Base-by-base conservation (phyloP, 92 coral and sea anemone genomes). In the Porites divaricata region DNA sequence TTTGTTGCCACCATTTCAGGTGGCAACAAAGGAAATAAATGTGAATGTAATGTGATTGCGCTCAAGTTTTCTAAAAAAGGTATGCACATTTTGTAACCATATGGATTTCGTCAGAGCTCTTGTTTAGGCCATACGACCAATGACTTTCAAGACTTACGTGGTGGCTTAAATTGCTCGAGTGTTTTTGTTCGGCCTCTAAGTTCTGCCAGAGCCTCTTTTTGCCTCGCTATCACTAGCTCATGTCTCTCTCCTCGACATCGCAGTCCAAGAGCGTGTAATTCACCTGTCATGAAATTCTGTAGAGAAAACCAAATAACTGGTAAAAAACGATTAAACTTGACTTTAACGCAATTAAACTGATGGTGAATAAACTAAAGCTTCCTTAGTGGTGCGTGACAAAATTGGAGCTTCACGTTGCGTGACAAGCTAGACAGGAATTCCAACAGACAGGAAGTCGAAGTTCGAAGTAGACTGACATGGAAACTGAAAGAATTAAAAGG, bases 181-280 rank as follows among this genome's bases (percentile, higher is more conserved):
- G 90, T 83, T 74, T 95, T 95, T 58, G 95, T 19, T 66, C 91
- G 91, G 69, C 88, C 89, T 76, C 98, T 91, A 15, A 93, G 82
- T 72, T 95, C 98, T 61, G 95, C 91, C 74, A 95, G 73, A 28
- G 98, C 98, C 62, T 95, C 98, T 79, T 83, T 95, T 72, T 95
- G 98, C 69, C 97, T 83, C 16, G 91, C 90, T 17, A 95, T 95
- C 12, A 95, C 91, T 67, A 89, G 96, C 2, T 91, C 97, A 41
- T 95, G 98, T 68, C 96, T 81, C 65, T 95, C 98, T 23, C 98
- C 98, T 16, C 95, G 91, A 63, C 98, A 95, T 45, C 94, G 91
- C 70, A 89, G 79, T 1, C 97, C 98, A 63, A 77, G 72, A 1
- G 81, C 79, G 79, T 90, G 90, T 24, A 95, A 54, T 53, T 95